Percentiles rank a stretch among this genome's conserved stretches.
phyloP scores from a whole-genome alignment of 2,113 vertebrate species.

The Panurus biarmicus region DNA sequence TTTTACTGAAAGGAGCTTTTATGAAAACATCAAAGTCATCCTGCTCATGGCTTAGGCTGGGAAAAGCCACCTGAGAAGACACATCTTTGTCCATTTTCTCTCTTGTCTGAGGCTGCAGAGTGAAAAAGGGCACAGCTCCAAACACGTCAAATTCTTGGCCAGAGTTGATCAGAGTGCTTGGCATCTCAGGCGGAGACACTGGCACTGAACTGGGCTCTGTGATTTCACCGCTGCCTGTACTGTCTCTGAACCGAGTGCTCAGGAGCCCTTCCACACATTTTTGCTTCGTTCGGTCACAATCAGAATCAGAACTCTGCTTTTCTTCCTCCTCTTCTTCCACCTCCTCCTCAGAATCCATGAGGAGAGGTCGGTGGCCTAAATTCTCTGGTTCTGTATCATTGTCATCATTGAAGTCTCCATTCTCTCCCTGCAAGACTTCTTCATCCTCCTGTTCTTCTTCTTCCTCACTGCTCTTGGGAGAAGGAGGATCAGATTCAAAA shows the following conservation, averaged over 20 bases:
- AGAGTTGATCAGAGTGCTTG: not conserved
- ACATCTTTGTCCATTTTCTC: conserved; percentile 42
- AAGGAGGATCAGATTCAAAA: conserved; percentile 94
- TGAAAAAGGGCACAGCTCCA: conserved; percentile 84
- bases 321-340: conserved; percentile 83
- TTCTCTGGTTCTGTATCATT: conserved; percentile 86
- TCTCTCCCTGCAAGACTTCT: conserved; percentile 84
- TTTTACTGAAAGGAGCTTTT: conserved; percentile 89
- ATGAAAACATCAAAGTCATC: conserved; percentile 94
- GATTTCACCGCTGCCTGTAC: not conserved
- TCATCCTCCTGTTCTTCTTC: conserved; percentile 87
- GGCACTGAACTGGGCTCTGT: not conserved
- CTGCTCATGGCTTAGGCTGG: conserved; percentile 47
- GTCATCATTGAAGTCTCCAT: conserved; percentile 78
- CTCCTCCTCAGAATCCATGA: conserved; percentile 96
- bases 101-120: conserved; percentile 40
- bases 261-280: conserved; percentile 34
- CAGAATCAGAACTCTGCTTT: conserved; percentile 89
- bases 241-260: not conserved
- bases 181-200: not conserved
- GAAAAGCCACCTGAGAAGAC: conserved; percentile 61
- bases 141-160: conserved; percentile 79
- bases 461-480: conserved; percentile 95
- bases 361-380: conserved; percentile 87
- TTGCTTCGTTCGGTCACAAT: conserved; percentile 70